phyloP scores from a whole-genome alignment of 2,888 invertebrate genomes.

The Patella depressa region DNA sequence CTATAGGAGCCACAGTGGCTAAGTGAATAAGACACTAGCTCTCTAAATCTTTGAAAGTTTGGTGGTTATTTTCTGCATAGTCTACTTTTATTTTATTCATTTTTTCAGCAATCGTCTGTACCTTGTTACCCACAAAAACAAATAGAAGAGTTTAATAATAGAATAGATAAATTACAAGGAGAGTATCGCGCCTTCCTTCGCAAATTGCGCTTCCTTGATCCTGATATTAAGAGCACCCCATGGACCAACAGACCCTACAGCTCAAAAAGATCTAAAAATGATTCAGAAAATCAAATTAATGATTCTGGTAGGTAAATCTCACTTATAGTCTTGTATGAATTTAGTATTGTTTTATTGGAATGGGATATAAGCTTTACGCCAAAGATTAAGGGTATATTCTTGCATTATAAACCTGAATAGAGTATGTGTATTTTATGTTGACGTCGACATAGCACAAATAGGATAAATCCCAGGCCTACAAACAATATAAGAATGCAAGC shows the following conservation, averaged over 20 bases:
- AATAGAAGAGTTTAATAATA: conserved; percentile 55
- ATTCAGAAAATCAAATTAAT: not conserved
- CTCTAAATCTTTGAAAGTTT: not conserved
- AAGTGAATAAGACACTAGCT: no score
- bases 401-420: no score
- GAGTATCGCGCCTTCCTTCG: conserved; percentile 66
- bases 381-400: no score
- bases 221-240: conserved; percentile 49
- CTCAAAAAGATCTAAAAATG: conserved; percentile 61
- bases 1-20: no score
- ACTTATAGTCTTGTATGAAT: no score
- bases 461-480: no score
- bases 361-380: no score
- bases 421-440: no score
- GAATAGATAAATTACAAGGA: conserved; percentile 53
- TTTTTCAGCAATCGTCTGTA: conserved; percentile 64
- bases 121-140: conserved; percentile 65
- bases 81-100: not conserved
- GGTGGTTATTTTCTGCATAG: not conserved
- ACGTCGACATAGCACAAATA: no score
- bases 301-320: no score
- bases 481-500: no score
- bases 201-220: conserved; percentile 59
- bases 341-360: no score
- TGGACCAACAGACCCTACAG: conserved; percentile 65